These are phyloP conservation scores for Kryptopterus vitreolus DNA, from an alignment of 2,797 vertebrate species.

Conservation along the genomic window DNA sequence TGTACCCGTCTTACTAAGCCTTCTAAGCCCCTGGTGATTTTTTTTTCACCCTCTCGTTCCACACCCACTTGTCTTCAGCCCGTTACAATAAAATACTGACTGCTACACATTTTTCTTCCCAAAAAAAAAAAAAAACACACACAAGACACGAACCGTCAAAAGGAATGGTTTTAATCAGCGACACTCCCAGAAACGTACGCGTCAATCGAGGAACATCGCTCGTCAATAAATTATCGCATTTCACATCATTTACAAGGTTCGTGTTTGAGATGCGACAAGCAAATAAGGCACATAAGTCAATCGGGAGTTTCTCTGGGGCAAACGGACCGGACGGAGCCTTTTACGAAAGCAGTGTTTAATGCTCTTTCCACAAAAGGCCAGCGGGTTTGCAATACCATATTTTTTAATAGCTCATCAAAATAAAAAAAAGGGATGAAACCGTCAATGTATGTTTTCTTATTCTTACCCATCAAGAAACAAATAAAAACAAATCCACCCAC, in stretches of 20 bases:
- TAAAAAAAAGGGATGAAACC: not conserved
- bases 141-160: slow-evolving; percentile 12
- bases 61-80: not conserved
- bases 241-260: slow-evolving; percentile 51
- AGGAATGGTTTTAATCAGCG: slow-evolving; percentile 52
- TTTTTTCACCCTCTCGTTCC: not conserved
- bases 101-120: no score
- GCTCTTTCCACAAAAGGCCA: slow-evolving; percentile 36
- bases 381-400: not conserved
- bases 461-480: not conserved
- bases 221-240: slow-evolving; percentile 64
- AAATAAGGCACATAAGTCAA: slow-evolving; percentile 44
- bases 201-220: not conserved
- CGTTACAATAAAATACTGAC: not conserved
- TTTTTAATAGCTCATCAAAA: not conserved
- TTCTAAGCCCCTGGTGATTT: no score
- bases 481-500: not conserved
- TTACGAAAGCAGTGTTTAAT: slow-evolving; percentile 38
- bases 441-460: not conserved
- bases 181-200: slow-evolving; percentile 29
- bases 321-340: no score
- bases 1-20: not conserved
- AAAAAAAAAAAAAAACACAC: no score
- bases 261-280: not conserved
- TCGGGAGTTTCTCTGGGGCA: no score